Percentiles rank a stretch among this genome's conserved stretches.
phyloP scores from a whole-genome alignment of 2,888 invertebrate genomes.

The Crematogaster levior region DNA sequence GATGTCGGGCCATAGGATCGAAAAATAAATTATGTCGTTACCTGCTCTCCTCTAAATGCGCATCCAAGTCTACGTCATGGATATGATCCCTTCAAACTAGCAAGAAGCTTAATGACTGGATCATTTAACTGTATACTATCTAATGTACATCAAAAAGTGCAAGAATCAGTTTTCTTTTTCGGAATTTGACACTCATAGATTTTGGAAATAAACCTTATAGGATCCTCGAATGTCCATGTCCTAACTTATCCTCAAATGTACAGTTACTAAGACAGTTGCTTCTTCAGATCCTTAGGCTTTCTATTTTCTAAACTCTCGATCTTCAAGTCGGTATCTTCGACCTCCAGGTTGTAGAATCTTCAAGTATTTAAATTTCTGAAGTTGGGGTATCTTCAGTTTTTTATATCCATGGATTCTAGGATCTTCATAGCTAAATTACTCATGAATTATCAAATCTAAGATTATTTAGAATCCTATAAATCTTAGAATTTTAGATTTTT shows the following conservation, averaged over 20 bases:
- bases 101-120: slow-evolving; percentile 13
- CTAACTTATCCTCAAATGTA: slow-evolving; percentile 10
- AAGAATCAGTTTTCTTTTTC: not conserved
- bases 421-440: slow-evolving; percentile 13
- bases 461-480: slow-evolving; percentile 29
- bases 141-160: slow-evolving; percentile 22
- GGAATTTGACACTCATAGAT: slow-evolving; percentile 1
- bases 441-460: slow-evolving; percentile 34
- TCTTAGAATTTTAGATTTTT: not conserved
- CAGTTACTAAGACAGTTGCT: not conserved
- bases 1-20: not conserved
- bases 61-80: not conserved
- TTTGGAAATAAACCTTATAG: not conserved
- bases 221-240: not conserved
- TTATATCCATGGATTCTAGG: not conserved
- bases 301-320: not conserved
- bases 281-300: slow-evolving; percentile 8
- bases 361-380: slow-evolving; percentile 6
- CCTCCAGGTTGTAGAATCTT: not conserved
- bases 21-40: slow-evolving; percentile 43
- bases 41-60: slow-evolving; percentile 7
- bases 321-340: not conserved
- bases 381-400: slow-evolving; percentile 7
- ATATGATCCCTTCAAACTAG: not conserved
- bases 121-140: slow-evolving; percentile 1